Evolutionary conservation across 2,113 vertebrate species (phyloP).

Genomic region (Amblyornis subalaris): DNA sequence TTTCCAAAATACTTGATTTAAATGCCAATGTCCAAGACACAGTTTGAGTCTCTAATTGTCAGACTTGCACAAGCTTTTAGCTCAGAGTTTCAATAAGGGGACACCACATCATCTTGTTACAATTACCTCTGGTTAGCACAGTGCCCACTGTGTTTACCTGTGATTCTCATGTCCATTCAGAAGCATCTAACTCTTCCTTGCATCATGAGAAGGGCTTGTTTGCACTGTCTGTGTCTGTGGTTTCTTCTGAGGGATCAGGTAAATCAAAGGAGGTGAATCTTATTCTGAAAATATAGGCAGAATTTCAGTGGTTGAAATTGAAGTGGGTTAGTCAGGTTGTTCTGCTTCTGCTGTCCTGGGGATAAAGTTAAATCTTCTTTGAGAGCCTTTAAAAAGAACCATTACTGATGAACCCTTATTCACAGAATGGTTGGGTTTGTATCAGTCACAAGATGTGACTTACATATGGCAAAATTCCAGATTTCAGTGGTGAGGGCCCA

Average conservation of each 20-base stretch:
- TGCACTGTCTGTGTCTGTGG: not conserved
- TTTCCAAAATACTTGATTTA: not conserved
- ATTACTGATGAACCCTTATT: not conserved
- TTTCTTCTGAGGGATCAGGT: not conserved
- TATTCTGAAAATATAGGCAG: not conserved
- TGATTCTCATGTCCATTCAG: not conserved
- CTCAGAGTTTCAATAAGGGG: not conserved
- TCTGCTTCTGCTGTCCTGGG: not conserved
- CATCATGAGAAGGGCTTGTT: not conserved
- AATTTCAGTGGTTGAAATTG: not conserved
- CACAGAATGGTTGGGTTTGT: not conserved
- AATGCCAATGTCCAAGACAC: not conserved
- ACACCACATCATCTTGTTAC: not conserved
- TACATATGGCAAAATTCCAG: not conserved
- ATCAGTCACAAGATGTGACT: not conserved
- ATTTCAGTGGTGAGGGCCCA: not conserved
- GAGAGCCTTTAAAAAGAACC: not conserved
- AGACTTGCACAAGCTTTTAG: not conserved
- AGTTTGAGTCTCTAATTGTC: not conserved
- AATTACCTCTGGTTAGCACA: not conserved
- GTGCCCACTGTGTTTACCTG: not conserved
- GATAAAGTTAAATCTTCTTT: not conserved
- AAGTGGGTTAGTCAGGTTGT: not conserved
- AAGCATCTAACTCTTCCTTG: not conserved
- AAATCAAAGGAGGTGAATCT: not conserved